Evolutionary conservation across 2,888 invertebrate genomes (phyloP).

Genomic region (Oligia fasciuncula): DNA sequence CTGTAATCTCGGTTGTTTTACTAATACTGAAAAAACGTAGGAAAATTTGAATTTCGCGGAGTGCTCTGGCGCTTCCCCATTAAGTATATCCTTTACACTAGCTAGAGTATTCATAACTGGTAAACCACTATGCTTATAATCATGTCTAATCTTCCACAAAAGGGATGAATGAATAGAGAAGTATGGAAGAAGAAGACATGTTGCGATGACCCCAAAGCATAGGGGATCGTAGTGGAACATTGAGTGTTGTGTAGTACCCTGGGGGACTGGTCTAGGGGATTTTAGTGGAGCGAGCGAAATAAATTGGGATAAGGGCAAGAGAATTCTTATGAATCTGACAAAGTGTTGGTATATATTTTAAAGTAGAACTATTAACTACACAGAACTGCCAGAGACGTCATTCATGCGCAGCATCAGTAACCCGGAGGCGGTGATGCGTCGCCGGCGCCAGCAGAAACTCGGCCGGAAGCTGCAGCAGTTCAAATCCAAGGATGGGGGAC

Average conservation of each 20-base stretch:
- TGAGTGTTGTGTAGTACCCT: too few relatives aligned
- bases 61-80: too few relatives aligned
- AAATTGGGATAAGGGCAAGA: neutral
- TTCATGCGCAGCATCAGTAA: conserved; percentile 99
- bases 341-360: neutral
- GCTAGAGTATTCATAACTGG: neutral
- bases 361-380: neutral
- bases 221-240: too few relatives aligned
- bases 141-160: neutral
- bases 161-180: neutral
- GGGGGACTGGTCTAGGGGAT: too few relatives aligned
- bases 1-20: neutral
- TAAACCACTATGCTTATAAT: neutral
- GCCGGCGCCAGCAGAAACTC: conserved; percentile 98
- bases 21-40: neutral
- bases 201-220: too few relatives aligned
- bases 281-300: too few relatives aligned
- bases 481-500: conserved; percentile 98
- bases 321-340: neutral
- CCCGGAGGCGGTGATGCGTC: conserved; percentile 99
- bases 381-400: conserved; percentile 98
- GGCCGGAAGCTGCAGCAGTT: conserved; percentile 99
- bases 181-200: neutral
- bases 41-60: too few relatives aligned
- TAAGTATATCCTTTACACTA: too few relatives aligned